Conservation (phyloP, 2,888 invertebrate species). For the Ormyrus rosae region DNA sequence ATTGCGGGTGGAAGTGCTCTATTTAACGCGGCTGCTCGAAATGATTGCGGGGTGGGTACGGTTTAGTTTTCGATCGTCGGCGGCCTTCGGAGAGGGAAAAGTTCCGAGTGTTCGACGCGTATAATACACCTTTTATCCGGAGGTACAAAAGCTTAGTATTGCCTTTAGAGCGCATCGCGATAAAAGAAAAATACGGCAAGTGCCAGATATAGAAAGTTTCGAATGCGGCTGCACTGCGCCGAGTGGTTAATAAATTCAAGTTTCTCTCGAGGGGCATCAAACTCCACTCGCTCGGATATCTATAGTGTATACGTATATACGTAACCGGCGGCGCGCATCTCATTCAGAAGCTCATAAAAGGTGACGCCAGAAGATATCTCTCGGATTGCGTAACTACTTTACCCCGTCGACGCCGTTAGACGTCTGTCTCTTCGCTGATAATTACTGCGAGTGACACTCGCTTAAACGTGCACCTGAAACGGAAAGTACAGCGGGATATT, state of each 20-base stretch:
- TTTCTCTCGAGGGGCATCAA: slow-evolving; percentile 35
- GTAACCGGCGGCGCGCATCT: slow-evolving; percentile 35
- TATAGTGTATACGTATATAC: neutral
- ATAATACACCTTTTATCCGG: too few species aligned
- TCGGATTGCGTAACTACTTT: slow-evolving; percentile 32
- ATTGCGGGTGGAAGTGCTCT: slow-evolving; percentile 21
- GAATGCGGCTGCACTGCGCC: neutral
- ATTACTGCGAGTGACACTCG: slow-evolving; percentile 11
- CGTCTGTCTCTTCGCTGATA: neutral
- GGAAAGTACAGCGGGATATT: neutral
- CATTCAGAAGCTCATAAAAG: slow-evolving; percentile 37
- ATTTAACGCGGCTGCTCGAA: slow-evolving; percentile 30
- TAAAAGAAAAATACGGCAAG: slow-evolving; percentile 2
- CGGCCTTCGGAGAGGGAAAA: too few species aligned
- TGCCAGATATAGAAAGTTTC: neutral
- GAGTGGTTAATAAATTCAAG: slow-evolving; percentile 32
- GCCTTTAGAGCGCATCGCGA: neutral
- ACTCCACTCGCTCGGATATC: neutral
- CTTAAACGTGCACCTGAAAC: slow-evolving; percentile 14
- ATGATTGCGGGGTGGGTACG: neutral
- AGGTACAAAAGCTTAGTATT: neutral
- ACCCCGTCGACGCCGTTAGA: neutral
- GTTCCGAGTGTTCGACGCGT: too few species aligned
- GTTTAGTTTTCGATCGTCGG: too few species aligned
- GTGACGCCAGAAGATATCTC: slow-evolving; percentile 22